Evolutionary conservation across 2,888 invertebrate species (phyloP).

Genomic region (Drosophila sordidula): DNA sequence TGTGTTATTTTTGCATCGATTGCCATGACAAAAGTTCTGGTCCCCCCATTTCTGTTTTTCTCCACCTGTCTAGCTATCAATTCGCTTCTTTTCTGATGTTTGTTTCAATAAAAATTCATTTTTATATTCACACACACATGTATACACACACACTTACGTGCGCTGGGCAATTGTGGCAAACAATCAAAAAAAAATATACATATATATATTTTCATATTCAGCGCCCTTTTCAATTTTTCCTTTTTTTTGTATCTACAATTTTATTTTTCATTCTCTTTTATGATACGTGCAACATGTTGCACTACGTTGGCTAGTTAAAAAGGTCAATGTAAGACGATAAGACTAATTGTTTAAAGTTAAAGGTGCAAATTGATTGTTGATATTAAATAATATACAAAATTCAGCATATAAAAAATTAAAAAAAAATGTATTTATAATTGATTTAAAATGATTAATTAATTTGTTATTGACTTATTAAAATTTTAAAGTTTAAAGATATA

Average conservation of each 20-base stretch:
- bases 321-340: conserved; percentile 1
- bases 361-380: background rate
- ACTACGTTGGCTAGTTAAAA: conserved; percentile 12
- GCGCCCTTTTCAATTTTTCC: conserved; percentile 2
- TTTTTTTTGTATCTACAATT: conserved; percentile 8
- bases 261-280: conserved; percentile 15
- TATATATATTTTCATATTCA: conserved; percentile 42
- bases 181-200: conserved; percentile 20
- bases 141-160: conserved; percentile 3
- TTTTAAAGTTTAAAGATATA: too few species aligned
- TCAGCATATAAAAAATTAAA: too few species aligned
- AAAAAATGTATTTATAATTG: too few species aligned
- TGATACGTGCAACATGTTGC: conserved; percentile 51
- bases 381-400: too few species aligned
- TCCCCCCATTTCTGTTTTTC: conserved; percentile 1
- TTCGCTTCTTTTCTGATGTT: conserved; percentile 40
- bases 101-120: conserved; percentile 68
- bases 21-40: conserved; percentile 22
- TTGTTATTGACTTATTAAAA: too few species aligned
- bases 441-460: too few species aligned
- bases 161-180: background rate
- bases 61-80: conserved; percentile 46
- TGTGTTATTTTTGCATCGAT: conserved; percentile 35
- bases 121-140: conserved; percentile 41
- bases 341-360: conserved; percentile 8